phyloP scores from a whole-genome alignment of 2,113 vertebrate genomes.

The Peromyscus leucopus region DNA sequence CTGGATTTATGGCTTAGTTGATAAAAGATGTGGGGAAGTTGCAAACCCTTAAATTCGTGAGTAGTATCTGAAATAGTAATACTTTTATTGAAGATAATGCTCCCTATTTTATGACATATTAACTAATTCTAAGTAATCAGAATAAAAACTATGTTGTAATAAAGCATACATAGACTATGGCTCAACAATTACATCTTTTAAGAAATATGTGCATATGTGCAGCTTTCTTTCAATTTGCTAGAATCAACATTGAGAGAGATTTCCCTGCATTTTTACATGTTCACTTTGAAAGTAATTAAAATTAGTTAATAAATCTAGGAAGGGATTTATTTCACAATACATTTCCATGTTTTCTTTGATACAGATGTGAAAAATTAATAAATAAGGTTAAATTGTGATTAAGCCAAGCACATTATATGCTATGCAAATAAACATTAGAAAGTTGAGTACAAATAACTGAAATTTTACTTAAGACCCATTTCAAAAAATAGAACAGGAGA shows the following conservation, averaged over 20 bases:
- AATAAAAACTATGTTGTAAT: not conserved
- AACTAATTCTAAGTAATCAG: not conserved
- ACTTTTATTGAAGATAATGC: not conserved
- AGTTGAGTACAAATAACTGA: not conserved
- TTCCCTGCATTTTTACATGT: not conserved
- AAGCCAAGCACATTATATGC: not conserved
- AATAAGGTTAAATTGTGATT: not conserved
- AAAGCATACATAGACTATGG: not conserved
- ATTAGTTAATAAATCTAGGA: not conserved
- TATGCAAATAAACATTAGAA: conserved; percentile 14
- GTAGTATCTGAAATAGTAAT: not conserved
- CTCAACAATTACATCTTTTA: not conserved
- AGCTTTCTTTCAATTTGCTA: not conserved
- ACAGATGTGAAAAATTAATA: conserved; percentile 11
- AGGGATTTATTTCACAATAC: not conserved
- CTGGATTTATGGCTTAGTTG: not conserved
- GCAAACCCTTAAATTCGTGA: not conserved
- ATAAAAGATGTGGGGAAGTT: not conserved
- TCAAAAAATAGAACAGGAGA: not conserved
- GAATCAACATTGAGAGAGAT: not conserved
- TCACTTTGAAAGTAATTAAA: not conserved
- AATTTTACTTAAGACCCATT: not conserved
- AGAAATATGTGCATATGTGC: not conserved
- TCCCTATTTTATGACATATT: not conserved
- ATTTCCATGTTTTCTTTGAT: conserved; percentile 19